Conservation (phyloP, 2,888 invertebrate species). For the Drosophila subquinaria region DNA sequence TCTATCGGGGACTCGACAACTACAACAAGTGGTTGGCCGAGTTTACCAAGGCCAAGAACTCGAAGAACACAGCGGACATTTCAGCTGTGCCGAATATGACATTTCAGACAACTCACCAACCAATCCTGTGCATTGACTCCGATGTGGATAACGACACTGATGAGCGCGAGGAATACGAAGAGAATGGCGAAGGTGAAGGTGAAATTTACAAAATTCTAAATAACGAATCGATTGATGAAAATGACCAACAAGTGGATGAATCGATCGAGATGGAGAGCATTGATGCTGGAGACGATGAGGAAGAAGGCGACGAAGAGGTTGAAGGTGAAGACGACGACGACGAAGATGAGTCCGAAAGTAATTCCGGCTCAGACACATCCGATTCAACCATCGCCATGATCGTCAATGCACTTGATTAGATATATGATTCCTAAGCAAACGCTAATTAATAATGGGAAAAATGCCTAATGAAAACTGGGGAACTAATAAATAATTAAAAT, state of each 20-base stretch:
- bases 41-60: conserved; percentile 11
- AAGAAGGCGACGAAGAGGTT: conserved; percentile 4
- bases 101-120: conserved; percentile 3
- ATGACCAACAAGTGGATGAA: neutral
- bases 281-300: conserved; percentile 13
- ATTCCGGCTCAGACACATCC: conserved; percentile 19
- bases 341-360: neutral
- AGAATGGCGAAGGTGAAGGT: neutral
- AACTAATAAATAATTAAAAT: neutral
- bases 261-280: neutral
- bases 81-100: conserved; percentile 21
- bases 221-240: neutral
- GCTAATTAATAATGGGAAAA: neutral
- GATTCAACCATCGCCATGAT: conserved; percentile 28
- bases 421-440: neutral
- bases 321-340: neutral
- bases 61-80: neutral
- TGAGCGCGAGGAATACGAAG: neutral
- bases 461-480: neutral
- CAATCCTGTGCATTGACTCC: conserved; percentile 7
- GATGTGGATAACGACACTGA: conserved; percentile 1
- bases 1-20: conserved; percentile 39
- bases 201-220: neutral
- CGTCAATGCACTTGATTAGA: conserved; percentile 10
- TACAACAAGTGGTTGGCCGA: conserved; percentile 37